Conservation (phyloP, 2,113 vertebrate species). For the Mormoops blainvillei region DNA sequence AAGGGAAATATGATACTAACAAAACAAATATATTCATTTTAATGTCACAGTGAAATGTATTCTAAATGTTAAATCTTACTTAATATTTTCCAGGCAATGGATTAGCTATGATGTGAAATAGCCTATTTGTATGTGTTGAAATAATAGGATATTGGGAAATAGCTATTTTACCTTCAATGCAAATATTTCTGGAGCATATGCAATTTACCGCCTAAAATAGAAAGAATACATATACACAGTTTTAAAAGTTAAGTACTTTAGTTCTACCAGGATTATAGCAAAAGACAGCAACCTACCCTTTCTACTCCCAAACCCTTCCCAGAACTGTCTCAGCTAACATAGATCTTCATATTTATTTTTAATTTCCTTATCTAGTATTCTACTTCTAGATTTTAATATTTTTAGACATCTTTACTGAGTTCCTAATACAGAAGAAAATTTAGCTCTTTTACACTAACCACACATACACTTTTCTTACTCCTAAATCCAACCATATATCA, state of each 20-base stretch:
- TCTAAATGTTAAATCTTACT: conserved; percentile 22
- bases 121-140: neutral
- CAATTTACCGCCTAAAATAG: neutral
- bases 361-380: neutral
- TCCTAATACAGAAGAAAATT: neutral
- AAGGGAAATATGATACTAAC: neutral
- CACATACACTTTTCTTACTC: neutral
- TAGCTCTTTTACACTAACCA: neutral
- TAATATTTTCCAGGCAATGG: conserved; percentile 6
- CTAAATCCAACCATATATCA: neutral
- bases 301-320: neutral
- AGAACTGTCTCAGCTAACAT: neutral
- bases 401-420: neutral
- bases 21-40: conserved; percentile 21
- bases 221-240: neutral
- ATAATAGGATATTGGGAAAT: conserved; percentile 12
- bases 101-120: neutral
- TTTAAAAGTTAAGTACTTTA: neutral
- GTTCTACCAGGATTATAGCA: neutral
- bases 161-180: neutral
- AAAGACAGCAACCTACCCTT: neutral
- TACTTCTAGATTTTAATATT: neutral
- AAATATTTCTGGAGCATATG: neutral
- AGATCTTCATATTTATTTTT: neutral
- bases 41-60: neutral